Evolutionary conservation across 1,140 invertebrate genomes (phyloP).

Genomic region (Pogonus chalceus): DNA sequence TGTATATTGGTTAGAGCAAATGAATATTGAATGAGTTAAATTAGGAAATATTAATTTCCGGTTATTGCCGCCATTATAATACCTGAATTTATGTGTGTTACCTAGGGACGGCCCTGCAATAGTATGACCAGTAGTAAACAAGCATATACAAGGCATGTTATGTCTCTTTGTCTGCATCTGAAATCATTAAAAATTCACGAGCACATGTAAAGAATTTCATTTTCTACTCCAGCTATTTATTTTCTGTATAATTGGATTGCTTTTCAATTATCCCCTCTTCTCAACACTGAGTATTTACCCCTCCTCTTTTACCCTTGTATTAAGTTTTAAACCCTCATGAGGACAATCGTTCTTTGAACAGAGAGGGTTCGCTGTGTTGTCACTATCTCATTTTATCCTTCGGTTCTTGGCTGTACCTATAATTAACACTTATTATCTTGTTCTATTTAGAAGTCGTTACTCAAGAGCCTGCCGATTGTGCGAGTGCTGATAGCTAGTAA

Average conservation of each 20-base stretch:
- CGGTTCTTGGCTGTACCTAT: neutral
- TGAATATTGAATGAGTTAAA: no score
- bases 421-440: constrained; percentile 7
- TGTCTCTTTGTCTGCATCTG: neutral
- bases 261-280: constrained; percentile 9
- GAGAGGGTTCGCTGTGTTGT: no score
- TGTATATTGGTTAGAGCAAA: no score
- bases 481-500: constrained; percentile 1
- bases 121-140: neutral
- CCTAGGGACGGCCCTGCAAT: neutral
- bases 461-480: neutral
- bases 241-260: constrained; percentile 10
- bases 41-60: no score
- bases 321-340: no score
- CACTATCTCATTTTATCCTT: neutral
- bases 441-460: neutral
- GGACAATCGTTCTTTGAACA: no score
- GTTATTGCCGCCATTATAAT: no score
- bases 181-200: constrained; percentile 9
- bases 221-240: constrained; percentile 9
- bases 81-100: no score
- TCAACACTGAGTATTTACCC: neutral
- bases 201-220: constrained; percentile 7
- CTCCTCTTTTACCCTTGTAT: neutral
- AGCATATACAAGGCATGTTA: neutral